Evolutionary conservation across 2,888 invertebrate genomes (phyloP), one percentile per base, ranked within the genome.

Genomic region (Neria commutata): DNA sequence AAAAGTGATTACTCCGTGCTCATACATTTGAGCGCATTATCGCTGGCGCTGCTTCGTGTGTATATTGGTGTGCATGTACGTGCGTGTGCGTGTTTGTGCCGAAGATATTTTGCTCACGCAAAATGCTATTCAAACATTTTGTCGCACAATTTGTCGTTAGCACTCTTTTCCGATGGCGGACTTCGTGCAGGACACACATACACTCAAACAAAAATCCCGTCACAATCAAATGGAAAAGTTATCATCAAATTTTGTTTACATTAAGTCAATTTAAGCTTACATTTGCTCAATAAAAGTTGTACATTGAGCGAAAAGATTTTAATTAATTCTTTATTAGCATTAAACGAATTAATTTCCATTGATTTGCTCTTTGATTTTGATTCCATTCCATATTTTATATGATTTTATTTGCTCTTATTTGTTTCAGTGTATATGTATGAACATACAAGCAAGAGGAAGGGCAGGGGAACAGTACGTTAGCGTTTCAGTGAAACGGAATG

Each of bases 71-170:
- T 48, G 25, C 25, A 25, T 16, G 25, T 6, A 48, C n/a, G 48
- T 6, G 25, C n/a, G 48, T 49, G 49, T 29, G 49, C 17, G 29
- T 16, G 29, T 10, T 19, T 42, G 5, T 42, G 42, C 19, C n/a
- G 8, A 23, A 47, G 17, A 26, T 40, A 40, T 37, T 16, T 23
- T 14, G 1, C 16, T 16, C 52, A n/a, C 17, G 37, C 17, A 37
- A 37, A 54, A 54, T 6, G 46, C 47, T 29, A 26, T 25, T 47
- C n/a, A 26, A 46, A 5, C 48, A 54, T 54, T 61, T 57, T 57
- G 57, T 55, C 45, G 29, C 47, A 45, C 48, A 58, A 58, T 58
- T 53, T 58, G 53, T n/a, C n/a, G n/a, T 58, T 53, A 48, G 48
- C 52, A 21, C 25, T 10, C 56, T 50, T 48, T 42, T 42, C 19